Evolutionary conservation across 1,140 invertebrate species (phyloP), one percentile per base, ranked within the genome.

Genomic region (Tigriopus japonicus): DNA sequence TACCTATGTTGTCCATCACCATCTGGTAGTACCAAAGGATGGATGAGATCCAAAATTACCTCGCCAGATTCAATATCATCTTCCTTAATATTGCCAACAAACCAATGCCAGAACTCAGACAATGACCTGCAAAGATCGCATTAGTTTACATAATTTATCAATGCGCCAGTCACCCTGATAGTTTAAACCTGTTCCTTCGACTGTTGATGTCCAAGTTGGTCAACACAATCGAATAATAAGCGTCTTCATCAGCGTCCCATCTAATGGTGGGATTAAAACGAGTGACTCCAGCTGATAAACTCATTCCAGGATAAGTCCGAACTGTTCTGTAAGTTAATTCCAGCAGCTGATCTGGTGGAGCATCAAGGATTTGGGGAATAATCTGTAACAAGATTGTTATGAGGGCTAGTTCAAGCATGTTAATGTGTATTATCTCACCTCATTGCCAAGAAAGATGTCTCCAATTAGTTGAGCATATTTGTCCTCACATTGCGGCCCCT

Each of bases 21-120:
- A 40, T 58, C 56, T 42, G 56, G 56, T 6, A 58, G 17, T 3
- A 58, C 56, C 12, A 58, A 41, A 7, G 56, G 56, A 41, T 40
- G 42, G 6, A 58, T 24, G 40, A 40, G 56, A n/a, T 58, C 56
- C 14, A 58, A 58, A 42, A 58, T 58, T 6, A 58, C 56, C 56
- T 58, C 56, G n/a, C 56, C 56, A 15, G 28, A 24, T 15, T 58
- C 56, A 13, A 58, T 41, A 58, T 24, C 28, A 41, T 58, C 56
- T 6, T 41, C 56, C 7, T 24, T 24, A 42, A 58, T 58, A n/a
- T 58, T 58, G 2, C 24, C 56, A 13, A 58, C 56, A 42, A 58
- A 58, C 56, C 56, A 58, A 41, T 58, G 56, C 56, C 56, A 58
- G 17, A 58, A 58, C 56, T 58, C 56, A n/a, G 56, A 28, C 6